Conservation (phyloP, 1,140 invertebrate genomes). For the Chionoecetes opilio region DNA sequence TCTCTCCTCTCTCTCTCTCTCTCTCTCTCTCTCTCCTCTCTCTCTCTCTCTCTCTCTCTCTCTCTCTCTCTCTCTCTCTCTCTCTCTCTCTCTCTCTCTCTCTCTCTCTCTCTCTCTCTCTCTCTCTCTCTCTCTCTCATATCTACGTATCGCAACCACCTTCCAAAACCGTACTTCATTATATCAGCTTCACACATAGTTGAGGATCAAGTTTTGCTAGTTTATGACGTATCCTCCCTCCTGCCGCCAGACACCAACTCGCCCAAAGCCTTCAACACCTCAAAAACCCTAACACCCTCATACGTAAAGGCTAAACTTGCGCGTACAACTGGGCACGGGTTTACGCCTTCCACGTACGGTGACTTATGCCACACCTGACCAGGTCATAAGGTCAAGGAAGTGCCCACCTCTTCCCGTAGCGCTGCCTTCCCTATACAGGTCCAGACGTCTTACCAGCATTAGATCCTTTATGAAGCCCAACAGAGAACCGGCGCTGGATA, state of each 20-base stretch:
- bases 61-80: background rate
- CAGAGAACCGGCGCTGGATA: conserved; percentile 10
- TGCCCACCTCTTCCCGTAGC: conserved; percentile 67
- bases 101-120: conserved; percentile 13
- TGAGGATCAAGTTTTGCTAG: conserved; percentile 20
- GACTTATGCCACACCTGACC: conserved; percentile 76
- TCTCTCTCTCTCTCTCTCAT: background rate
- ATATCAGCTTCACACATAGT: conserved; percentile 29
- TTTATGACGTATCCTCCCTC: conserved; percentile 28
- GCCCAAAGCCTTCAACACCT: background rate
- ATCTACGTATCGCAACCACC: background rate
- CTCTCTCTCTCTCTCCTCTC: conserved; percentile 7
- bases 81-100: background rate
- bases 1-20: conserved; percentile 8
- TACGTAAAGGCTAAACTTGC: conserved; percentile 28
- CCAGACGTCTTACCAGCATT: conserved; percentile 12
- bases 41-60: background rate
- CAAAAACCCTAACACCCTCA: background rate
- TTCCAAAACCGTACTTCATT: conserved; percentile 1
- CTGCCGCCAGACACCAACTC: background rate
- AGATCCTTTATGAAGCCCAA: conserved; percentile 41
- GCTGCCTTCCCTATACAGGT: background rate
- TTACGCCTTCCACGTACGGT: conserved; percentile 41
- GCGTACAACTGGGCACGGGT: background rate
- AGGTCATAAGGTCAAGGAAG: conserved; percentile 74